Conservation (phyloP, 2,888 invertebrate genomes). For the Pardosa pseudoannulata region DNA sequence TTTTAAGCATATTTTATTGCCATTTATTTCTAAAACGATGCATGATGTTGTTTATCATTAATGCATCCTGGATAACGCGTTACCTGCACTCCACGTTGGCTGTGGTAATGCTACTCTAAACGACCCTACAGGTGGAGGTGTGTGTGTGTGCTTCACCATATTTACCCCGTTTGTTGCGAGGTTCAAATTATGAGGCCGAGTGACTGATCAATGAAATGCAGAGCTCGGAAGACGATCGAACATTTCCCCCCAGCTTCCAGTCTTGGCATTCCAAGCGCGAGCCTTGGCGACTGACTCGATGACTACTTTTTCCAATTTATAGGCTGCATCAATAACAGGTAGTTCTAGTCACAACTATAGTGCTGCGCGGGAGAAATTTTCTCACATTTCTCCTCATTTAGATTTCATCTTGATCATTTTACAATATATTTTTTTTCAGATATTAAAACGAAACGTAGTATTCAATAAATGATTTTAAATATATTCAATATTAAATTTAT, state of each 20-base stretch:
- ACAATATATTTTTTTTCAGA: too few species aligned
- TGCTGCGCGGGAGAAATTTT: too few species aligned
- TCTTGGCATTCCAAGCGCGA: slow-evolving; percentile 48
- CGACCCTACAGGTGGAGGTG: slow-evolving; percentile 55
- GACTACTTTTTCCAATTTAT: not conserved
- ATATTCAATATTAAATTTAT: too few species aligned
- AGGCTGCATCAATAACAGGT: too few species aligned
- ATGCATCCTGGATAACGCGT: not conserved
- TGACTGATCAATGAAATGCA: slow-evolving; percentile 66
- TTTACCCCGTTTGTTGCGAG: slow-evolving; percentile 55
- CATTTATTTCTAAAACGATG: too few species aligned
- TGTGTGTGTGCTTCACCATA: slow-evolving; percentile 37
- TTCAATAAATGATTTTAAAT: too few species aligned
- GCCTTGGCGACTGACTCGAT: slow-evolving; percentile 47
- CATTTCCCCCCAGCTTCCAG: slow-evolving; percentile 33
- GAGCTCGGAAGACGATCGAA: slow-evolving; percentile 66
- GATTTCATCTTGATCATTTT: too few species aligned
- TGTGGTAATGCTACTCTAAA: slow-evolving; percentile 8
- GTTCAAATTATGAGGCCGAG: slow-evolving; percentile 51
- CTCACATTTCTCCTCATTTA: too few species aligned
- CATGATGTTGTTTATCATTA: too few species aligned
- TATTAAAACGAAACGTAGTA: too few species aligned
- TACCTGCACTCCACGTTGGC: not conserved
- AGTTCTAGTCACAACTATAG: too few species aligned
- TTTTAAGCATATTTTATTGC: too few species aligned